These are phyloP conservation scores for Cryptotermes secundus DNA, from an alignment of 1,140 invertebrate genomes.

Conservation along the genomic window DNA sequence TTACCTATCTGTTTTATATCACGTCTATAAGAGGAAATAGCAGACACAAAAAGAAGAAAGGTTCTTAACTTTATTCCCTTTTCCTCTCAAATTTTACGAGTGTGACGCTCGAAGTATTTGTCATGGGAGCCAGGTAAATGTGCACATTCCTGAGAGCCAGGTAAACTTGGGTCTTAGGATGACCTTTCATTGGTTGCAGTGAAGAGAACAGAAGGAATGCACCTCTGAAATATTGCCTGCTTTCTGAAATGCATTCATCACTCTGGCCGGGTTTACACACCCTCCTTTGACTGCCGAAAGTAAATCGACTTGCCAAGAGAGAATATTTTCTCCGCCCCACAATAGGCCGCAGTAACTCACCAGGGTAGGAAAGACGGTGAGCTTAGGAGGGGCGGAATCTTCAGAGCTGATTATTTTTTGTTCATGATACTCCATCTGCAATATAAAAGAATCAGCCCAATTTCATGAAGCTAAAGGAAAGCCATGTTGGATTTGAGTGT, in stretches of 20 bases:
- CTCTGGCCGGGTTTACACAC: neutral
- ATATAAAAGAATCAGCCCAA: neutral
- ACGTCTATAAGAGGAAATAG: neutral
- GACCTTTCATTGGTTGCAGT: neutral
- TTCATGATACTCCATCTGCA: neutral
- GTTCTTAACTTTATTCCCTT: neutral
- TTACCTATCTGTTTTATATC: too few species aligned
- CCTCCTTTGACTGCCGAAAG: neutral
- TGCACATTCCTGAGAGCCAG: neutral
- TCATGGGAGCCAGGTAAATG: neutral
- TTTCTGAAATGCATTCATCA: conserved; percentile 5
- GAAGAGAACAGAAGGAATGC: neutral
- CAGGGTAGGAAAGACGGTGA: neutral
- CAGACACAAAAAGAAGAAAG: neutral
- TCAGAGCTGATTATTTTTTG: neutral
- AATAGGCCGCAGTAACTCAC: conserved; percentile 9
- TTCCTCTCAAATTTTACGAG: neutral
- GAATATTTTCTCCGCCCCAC: neutral
- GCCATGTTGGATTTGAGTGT: too few species aligned
- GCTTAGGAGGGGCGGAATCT: neutral
- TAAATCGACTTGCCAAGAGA: neutral
- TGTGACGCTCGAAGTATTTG: neutral
- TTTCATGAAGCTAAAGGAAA: neutral
- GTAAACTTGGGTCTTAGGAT: neutral
- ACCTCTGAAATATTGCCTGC: neutral